Base-by-base conservation (phyloP, 2,888 invertebrate species). In the Euclidia mi region DNA sequence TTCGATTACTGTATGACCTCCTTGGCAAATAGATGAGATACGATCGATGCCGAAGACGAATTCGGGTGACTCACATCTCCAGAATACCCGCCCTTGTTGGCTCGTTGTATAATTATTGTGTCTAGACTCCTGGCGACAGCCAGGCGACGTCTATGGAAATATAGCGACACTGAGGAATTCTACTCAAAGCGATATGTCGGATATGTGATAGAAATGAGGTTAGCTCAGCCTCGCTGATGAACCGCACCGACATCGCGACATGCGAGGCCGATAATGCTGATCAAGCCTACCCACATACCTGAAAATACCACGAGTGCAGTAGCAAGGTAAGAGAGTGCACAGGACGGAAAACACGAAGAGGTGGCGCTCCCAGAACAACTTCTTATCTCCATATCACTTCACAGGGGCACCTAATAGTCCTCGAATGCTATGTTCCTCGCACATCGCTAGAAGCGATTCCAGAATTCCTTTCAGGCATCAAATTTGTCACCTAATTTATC, bases 331-430 rank as follows among this genome's bases (percentile, higher is more conserved):
- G 84, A 87, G 75, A 85, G 81, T 82, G 85, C 87, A 87, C 84
- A 90, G 91, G 91, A 92, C 92, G 92, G 90, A 89, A 90, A 89
- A 89, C 85, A 87, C 90, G 92, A 90, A 90, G 88, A 87, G 82
- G 78, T 83, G 81, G 83, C 79, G 84, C 83, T 89, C 83, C 83
- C 82, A 79, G 88, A 85, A 81, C 84, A 82, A 79, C 81, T 88
- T 78, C 86, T 90, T 91, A 90, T 91, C 91, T 92, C 94, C 94
- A 94, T 94, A 91, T 93, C 93, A 93, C 89, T 90, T 88, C 80
- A 88, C 86, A 79, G 80, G 80, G 79, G 84, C 87, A 85, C 82
- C 83, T 83, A 88, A 88, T 87, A 85, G 94, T 93, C 89, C 91
- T 82, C 83, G 81, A 85, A 85, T 82, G 83, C 82, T 75, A 76